Evolutionary conservation across 2,888 invertebrate genomes (phyloP).

Genomic region (Drosophila pseudotakahashii): DNA sequence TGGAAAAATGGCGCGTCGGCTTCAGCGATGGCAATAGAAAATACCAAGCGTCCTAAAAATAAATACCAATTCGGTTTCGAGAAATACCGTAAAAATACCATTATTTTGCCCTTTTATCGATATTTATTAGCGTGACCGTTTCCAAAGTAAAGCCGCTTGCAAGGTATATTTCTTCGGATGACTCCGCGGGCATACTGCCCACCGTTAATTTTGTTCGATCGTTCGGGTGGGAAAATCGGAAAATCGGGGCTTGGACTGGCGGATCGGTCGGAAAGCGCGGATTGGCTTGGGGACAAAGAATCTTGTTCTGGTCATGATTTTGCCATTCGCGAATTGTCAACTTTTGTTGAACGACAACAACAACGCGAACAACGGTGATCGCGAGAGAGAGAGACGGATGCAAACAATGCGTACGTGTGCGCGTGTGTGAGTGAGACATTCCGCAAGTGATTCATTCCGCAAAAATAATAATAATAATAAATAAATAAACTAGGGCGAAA

Average conservation of each 20-base stretch:
- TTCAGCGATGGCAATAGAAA: no score
- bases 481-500: slow-evolving; percentile 11
- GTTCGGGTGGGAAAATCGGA: no score
- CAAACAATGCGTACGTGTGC: slow-evolving; percentile 22
- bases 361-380: neutral
- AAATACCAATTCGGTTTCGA: no score
- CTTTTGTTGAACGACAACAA: neutral
- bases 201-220: no score
- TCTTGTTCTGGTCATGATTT: slow-evolving; percentile 11
- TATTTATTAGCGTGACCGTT: no score
- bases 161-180: no score
- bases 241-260: neutral
- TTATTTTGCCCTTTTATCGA: no score
- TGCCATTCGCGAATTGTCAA: neutral
- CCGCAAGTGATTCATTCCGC: slow-evolving; percentile 36
- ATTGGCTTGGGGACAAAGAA: slow-evolving; percentile 7
- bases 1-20: no score
- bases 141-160: no score
- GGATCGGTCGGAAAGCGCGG: slow-evolving; percentile 1
- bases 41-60: no score
- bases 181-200: no score
- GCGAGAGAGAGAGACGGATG: slow-evolving; percentile 8
- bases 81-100: no score
- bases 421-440: slow-evolving; percentile 17
- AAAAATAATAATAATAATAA: slow-evolving; percentile 23